phyloP scores from a whole-genome alignment of 2,888 invertebrate genomes.

The Drosophila greeni region DNA sequence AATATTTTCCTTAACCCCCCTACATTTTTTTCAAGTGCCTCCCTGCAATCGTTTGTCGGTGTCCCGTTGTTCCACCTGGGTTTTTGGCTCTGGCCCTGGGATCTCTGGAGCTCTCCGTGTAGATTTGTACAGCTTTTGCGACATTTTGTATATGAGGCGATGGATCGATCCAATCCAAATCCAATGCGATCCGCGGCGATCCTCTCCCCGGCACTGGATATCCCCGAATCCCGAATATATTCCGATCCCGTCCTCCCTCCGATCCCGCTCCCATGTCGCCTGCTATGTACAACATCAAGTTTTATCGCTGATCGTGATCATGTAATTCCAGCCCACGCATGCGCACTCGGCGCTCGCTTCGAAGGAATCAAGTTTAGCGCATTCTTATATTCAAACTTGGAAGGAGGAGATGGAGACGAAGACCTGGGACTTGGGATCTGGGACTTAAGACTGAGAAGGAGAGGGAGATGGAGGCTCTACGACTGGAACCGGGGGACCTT shows the following conservation, averaged over 20 bases:
- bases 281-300: constrained; percentile 74
- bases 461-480: constrained; percentile 41
- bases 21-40: background rate
- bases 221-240: constrained; percentile 9
- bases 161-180: constrained; percentile 24
- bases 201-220: constrained; percentile 21
- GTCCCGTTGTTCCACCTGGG: constrained; percentile 42
- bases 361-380: constrained; percentile 72
- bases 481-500: constrained; percentile 48
- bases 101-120: constrained; percentile 9
- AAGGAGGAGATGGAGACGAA: constrained; percentile 1
- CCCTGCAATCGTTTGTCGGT: constrained; percentile 23
- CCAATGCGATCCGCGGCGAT: background rate
- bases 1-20: background rate
- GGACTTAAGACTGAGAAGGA: too few relatives aligned
- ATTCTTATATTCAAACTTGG: constrained; percentile 62
- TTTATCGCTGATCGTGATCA: constrained; percentile 79
- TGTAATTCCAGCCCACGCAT: constrained; percentile 79
- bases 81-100: background rate
- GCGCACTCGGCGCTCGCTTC: constrained; percentile 65
- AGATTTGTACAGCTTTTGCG: constrained; percentile 53
- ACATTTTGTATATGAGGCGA: constrained; percentile 61
- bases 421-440: constrained; percentile 1
- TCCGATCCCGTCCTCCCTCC: constrained; percentile 7
- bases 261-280: constrained; percentile 49